Percentiles rank a stretch among this genome's conserved stretches.
These are phyloP conservation scores for Cacoxenus indagator DNA, from an alignment of 2,888 invertebrate genomes.

Conservation along the genomic window DNA sequence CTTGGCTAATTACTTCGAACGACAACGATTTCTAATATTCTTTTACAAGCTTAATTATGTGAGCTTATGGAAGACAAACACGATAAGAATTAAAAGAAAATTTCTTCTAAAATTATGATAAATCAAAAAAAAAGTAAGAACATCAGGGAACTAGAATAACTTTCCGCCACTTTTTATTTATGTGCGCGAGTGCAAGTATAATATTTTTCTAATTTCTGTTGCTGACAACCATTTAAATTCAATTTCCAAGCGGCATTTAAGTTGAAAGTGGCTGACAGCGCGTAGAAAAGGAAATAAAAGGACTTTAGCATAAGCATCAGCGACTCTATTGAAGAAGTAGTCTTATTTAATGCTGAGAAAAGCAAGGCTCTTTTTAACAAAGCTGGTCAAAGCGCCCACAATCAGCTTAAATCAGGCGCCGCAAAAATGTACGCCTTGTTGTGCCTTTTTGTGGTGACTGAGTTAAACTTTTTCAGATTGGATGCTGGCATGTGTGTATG, in stretches of 20 bases:
- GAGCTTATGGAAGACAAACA: neutral
- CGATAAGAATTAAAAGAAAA: too few species aligned
- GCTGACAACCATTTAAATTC: slow-evolving; percentile 58
- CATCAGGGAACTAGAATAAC: neutral
- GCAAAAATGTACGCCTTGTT: slow-evolving; percentile 24
- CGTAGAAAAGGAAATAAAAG: neutral
- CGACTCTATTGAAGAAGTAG: neutral
- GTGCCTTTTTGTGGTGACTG: slow-evolving; percentile 7
- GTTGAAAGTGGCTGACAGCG: slow-evolving; percentile 10
- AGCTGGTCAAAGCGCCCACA: too few species aligned
- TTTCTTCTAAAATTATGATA: neutral
- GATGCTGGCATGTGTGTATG: too few species aligned
- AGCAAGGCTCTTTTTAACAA: too few species aligned
- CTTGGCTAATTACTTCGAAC: neutral
- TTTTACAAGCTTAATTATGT: neutral
- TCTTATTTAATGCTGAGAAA: too few species aligned
- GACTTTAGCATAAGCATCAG: neutral
- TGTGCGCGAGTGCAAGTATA: neutral
- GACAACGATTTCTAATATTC: neutral
- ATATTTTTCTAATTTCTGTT: slow-evolving; percentile 50
- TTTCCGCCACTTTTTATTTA: neutral
- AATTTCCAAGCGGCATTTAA: slow-evolving; percentile 44
- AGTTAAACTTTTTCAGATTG: slow-evolving; percentile 23
- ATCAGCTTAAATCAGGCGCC: too few species aligned
- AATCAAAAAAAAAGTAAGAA: neutral